Base-by-base conservation (phyloP, 1,140 invertebrate species). In the Cherax quadricarinatus region DNA sequence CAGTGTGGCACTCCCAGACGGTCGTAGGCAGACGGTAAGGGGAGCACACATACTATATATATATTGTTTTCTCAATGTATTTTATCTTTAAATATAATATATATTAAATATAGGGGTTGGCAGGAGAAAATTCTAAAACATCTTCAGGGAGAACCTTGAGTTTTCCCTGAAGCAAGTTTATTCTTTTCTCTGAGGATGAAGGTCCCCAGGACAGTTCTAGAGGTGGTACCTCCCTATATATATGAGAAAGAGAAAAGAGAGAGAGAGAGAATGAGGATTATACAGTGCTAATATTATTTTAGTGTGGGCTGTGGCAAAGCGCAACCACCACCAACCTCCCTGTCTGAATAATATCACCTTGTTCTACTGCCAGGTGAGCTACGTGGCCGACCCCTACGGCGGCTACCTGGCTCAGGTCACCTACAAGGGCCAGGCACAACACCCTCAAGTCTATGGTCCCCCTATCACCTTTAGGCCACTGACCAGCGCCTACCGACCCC, bases 1-100 rank as follows among this genome's bases (percentile, higher is more conserved):
- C 92, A 85, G 41, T 9, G 94, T 94, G 60, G 81, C 79, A 30
- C 94, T 94, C 73, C 94, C 94, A n/a, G 94, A 94, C 82, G 94
- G 94, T 24, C 90, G 94, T 16, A 87, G 84, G n/a, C 94, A 94
- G 70, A 94, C 93, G 86, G 94, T 94, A 78, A 9, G 41, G 24
- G 62, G 62, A 12, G 0, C n/a, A n/a, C n/a, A n/a, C n/a, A 79
- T n/a, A n/a, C n/a, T 41, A 41, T 41, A 41, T 41, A 41, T 41
- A 41, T 41, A n/a, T n/a, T n/a, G n/a, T n/a, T n/a, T n/a, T n/a
- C n/a, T n/a, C n/a, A n/a, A n/a, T n/a, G n/a, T n/a, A n/a, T n/a
- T n/a, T n/a, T n/a, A n/a, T n/a, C n/a, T n/a, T n/a, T n/a, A n/a
- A n/a, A n/a, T n/a, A n/a, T n/a, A n/a, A n/a, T n/a, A n/a, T n/a